Base-by-base conservation (phyloP, 2,888 invertebrate genomes). In the Chromoteleia sp. region DNA sequence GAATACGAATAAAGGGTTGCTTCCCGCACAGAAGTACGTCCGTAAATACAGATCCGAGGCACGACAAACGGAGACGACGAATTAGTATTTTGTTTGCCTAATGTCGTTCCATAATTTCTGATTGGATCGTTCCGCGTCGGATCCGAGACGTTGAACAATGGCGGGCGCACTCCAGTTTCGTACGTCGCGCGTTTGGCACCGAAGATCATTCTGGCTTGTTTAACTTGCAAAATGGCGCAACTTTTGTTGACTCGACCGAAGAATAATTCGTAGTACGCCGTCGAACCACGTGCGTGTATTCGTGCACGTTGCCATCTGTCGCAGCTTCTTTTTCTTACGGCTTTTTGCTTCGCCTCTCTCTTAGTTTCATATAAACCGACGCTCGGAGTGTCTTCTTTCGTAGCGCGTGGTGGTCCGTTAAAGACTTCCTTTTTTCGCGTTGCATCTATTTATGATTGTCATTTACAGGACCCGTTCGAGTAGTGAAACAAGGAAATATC, bases 281-380 rank as follows among this genome's bases (percentile, higher is more conserved):
- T 65, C 29, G 10, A 39, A 68, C 43, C 56, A 33, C 56, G 33
- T 68, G 56, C 54, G 25, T 45, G 17, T 33, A 19, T 45, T 56
- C 30, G 54, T 56, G 45, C n/a, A n/a, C n/a, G 45, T 56, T 45
- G 12, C 56, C 68, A 68, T 68, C 56, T 68, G 68, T 68, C 68
- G 56, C 56, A 56, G 10, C 36, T 68, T 10, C 33, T 68, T 68
- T 68, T 68, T 56, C 67, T 41, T 41, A 15, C 14, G 19, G 7
- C 19, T 68, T 68, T 30, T 68, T 68, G 50, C 33, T 39, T 43
- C 17, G 7, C 14, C 56, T 68, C 30, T 36, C 39, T 43, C 45
- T 41, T 29, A 43, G 52, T 54, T 30, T 54, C 43, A 25, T 41
- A 67, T 67, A 29, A 41, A 52, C 67, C 52, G 36, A 10, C 15